Base-by-base conservation (phyloP, 1,140 invertebrate genomes). In the Tetramorium parvispinum region DNA sequence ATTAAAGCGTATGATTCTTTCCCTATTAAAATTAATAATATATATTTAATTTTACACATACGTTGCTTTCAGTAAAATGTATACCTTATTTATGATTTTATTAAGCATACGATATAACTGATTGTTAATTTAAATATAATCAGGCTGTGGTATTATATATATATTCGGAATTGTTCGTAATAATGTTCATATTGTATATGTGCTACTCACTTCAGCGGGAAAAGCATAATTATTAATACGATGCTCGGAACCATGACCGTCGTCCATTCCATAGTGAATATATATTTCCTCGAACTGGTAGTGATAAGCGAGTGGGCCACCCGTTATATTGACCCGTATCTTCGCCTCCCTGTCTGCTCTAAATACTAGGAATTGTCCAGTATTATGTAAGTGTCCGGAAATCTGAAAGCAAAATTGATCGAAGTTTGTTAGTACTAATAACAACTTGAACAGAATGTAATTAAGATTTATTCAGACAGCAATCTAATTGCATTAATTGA, bases 231-330 rank as follows among this genome's bases (percentile, higher is more conserved):
- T 98, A 89, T 98, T 97, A 83, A 99, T 98, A 78, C 97, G 97
- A 95, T 99, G 99, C 94, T 99, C 99, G 0, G 98, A 99, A 6
- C 99, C 99, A 86, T 97, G 96, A 91, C 97, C 97, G 92, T 99
- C 97, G 63, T 97, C 97, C 77, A 97, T 96, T 24, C 98, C 98
- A 93, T 99, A 99, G 95, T 99, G 98, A 92, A 99, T 98, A 94
- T 99, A 98, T 91, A 99, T 98, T 94, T 99, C 98, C 93, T 98
- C 98, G 90, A 99, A 98, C 94, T 98, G 98, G 94, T 99, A 99
- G 65, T 97, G 96, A 95, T 99, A 99, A 16, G 98, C 98, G 16
- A 99, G 96, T 0, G 99, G 99, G 0, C 99, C 99, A 13, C 98
- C 98, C n/a, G 98, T 98, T 89, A 99, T 98, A 95, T 98, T 99